Evolutionary conservation across 2,888 invertebrate genomes (phyloP).

Genomic region (Elysia crispata): DNA sequence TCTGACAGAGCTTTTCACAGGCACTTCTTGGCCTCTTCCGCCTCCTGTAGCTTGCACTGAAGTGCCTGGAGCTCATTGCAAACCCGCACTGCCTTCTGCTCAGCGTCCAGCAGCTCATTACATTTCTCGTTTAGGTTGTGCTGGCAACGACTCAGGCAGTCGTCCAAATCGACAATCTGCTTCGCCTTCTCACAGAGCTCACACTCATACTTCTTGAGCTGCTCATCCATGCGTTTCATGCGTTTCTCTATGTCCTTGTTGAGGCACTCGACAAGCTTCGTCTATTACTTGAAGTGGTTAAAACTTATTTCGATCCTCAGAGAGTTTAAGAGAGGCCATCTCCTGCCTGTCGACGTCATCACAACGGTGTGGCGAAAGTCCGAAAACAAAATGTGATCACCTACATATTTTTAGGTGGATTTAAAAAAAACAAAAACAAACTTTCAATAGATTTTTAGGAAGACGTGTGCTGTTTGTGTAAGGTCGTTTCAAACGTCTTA

Average conservation of each 20-base stretch:
- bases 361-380: no score
- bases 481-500: no score
- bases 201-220: constrained; percentile 64
- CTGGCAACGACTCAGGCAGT: constrained; percentile 63
- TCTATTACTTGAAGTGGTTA: no score
- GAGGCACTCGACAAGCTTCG: constrained; percentile 65
- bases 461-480: no score
- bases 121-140: constrained; percentile 61
- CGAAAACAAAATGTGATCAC: no score
- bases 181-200: constrained; percentile 67
- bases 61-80: constrained; percentile 31
- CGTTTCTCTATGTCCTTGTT: constrained; percentile 67
- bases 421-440: no score
- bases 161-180: constrained; percentile 70
- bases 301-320: no score
- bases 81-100: constrained; percentile 38
- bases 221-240: constrained; percentile 65
- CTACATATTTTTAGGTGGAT: no score
- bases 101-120: constrained; percentile 34
- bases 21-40: constrained; percentile 59
- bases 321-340: no score
- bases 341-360: no score
- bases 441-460: no score
- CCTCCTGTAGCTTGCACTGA: constrained; percentile 38
- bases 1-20: constrained; percentile 63